Conservation (phyloP, 2,888 invertebrate species). For the Malachius bipustulatus region DNA sequence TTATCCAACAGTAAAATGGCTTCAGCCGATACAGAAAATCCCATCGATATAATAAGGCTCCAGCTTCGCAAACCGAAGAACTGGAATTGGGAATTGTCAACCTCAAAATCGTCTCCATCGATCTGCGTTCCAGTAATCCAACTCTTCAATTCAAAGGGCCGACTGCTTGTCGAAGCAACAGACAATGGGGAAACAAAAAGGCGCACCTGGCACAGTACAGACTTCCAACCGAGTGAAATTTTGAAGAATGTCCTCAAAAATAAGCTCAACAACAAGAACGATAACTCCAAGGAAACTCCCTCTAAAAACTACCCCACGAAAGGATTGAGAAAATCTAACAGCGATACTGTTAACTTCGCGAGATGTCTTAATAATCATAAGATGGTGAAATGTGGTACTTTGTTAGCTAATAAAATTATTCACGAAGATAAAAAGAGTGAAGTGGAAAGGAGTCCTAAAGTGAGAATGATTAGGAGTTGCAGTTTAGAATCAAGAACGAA, state of each 20-base stretch:
- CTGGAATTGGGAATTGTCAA: slow-evolving; percentile 53
- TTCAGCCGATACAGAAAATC: neutral
- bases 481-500: neutral
- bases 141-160: slow-evolving; percentile 50
- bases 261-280: too few relatives aligned
- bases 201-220: slow-evolving; percentile 29
- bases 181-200: slow-evolving; percentile 42
- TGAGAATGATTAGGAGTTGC: too few relatives aligned
- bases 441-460: neutral
- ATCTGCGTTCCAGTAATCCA: slow-evolving; percentile 49
- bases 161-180: slow-evolving; percentile 48
- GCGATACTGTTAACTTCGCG: too few relatives aligned
- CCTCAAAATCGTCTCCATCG: slow-evolving; percentile 49
- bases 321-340: slow-evolving; percentile 22
- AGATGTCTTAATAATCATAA: too few relatives aligned
- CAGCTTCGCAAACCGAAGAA: slow-evolving; percentile 49
- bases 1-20: neutral
- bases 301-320: too few relatives aligned
- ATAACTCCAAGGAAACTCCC: too few relatives aligned
- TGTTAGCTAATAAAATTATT: slow-evolving; percentile 5
- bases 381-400: too few relatives aligned
- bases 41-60: slow-evolving; percentile 48
- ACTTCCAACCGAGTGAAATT: slow-evolving; percentile 9
- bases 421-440: slow-evolving; percentile 1
- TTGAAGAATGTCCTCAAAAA: slow-evolving; percentile 16